phyloP scores from a whole-genome alignment of 2,888 invertebrate species.

The Tiliacea aurago region DNA sequence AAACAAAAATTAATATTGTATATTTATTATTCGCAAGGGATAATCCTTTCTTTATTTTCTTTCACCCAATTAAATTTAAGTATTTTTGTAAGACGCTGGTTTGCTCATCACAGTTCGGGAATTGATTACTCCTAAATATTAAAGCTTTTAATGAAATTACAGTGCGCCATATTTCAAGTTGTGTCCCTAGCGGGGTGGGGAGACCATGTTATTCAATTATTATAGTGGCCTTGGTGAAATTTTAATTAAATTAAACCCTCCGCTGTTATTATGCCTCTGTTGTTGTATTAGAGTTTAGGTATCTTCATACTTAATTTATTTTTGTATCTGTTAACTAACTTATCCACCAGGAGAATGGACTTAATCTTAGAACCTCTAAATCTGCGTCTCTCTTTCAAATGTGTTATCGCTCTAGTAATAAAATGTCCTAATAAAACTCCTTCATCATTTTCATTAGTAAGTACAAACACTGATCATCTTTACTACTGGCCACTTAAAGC shows the following conservation, averaged over 20 bases:
- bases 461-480: neutral
- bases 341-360: neutral
- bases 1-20: too few species aligned
- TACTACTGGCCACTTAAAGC: neutral
- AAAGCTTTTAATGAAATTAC: constrained; percentile 57
- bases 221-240: constrained; percentile 52
- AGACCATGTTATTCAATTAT: constrained; percentile 55
- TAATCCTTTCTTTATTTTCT: neutral
- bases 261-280: constrained; percentile 20
- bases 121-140: constrained; percentile 38
- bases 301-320: neutral
- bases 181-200: constrained; percentile 42
- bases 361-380: neutral
- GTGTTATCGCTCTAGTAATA: neutral
- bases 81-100: neutral
- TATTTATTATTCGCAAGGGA: neutral
- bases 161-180: constrained; percentile 50
- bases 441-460: neutral
- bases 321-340: neutral
- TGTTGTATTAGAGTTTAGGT: constrained; percentile 10
- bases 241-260: constrained; percentile 55
- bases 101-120: constrained; percentile 4
- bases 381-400: neutral
- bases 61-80: neutral
- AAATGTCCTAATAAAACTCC: neutral